These are phyloP conservation scores for Machimus rusticus DNA, from an alignment of 2,888 invertebrate genomes.

Conservation along the genomic window DNA sequence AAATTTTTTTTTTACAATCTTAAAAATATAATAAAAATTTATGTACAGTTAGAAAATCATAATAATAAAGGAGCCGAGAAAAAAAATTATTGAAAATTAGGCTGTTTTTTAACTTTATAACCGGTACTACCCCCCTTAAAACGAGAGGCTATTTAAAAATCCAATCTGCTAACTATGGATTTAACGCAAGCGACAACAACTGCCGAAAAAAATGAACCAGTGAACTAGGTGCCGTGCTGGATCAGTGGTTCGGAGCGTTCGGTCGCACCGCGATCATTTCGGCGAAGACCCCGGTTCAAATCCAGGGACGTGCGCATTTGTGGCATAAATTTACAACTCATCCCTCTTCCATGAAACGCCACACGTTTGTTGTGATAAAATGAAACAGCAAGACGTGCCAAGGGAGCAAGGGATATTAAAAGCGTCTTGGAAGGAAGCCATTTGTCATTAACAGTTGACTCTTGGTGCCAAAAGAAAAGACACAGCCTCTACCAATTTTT, in stretches of 20 bases:
- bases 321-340: not conserved
- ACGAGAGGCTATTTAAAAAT: too few species aligned
- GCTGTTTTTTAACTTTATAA: too few species aligned
- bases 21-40: too few species aligned
- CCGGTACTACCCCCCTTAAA: too few species aligned
- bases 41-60: too few species aligned
- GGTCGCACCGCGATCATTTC: not conserved
- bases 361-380: not conserved
- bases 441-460: not conserved
- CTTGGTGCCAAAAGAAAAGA: conserved; percentile 43
- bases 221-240: not conserved
- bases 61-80: too few species aligned
- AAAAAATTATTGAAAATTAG: too few species aligned
- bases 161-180: too few species aligned
- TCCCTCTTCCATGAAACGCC: conserved; percentile 36
- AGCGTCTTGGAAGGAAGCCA: conserved; percentile 46
- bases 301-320: too few species aligned
- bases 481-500: not conserved
- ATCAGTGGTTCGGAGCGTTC: not conserved
- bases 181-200: not conserved
- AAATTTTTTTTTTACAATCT: too few species aligned
- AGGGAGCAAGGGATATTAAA: conserved; percentile 36
- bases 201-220: not conserved
- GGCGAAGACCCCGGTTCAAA: not conserved
- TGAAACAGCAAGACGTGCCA: conserved; percentile 14